phyloP scores from a whole-genome alignment of 2,797 vertebrate genomes.

The Lemur catta region DNA sequence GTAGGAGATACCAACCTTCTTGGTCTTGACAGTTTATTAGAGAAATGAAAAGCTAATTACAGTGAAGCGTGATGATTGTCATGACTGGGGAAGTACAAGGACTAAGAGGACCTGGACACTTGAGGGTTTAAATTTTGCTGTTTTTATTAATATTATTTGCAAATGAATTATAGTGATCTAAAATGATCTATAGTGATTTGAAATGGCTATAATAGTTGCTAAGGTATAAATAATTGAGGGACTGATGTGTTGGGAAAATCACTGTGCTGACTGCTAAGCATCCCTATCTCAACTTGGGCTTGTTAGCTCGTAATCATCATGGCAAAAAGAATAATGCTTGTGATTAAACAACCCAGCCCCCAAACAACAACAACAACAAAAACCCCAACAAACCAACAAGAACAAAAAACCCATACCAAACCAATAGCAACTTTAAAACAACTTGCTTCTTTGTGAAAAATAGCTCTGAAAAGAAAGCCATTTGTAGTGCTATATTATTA shows the following conservation, averaged over 20 bases:
- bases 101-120: neutral
- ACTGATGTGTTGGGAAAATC: neutral
- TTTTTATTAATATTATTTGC: neutral
- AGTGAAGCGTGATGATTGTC: neutral
- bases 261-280: neutral
- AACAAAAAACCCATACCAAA: neutral
- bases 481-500: too few relatives aligned
- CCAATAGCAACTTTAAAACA: neutral
- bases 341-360: neutral
- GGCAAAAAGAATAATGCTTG: neutral
- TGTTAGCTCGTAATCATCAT: neutral
- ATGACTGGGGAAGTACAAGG: neutral
- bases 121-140: neutral
- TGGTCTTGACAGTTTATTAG: neutral
- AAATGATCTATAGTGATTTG: neutral
- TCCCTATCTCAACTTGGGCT: neutral
- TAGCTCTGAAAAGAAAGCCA: neutral
- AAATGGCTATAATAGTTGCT: neutral
- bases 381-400: neutral
- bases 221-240: neutral
- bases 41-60: neutral
- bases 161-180: neutral
- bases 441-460: neutral
- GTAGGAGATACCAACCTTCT: neutral
- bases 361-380: neutral